These are phyloP conservation scores for Deroplatys truncata DNA, from an alignment of 2,888 invertebrate genomes.

Conservation along the genomic window DNA sequence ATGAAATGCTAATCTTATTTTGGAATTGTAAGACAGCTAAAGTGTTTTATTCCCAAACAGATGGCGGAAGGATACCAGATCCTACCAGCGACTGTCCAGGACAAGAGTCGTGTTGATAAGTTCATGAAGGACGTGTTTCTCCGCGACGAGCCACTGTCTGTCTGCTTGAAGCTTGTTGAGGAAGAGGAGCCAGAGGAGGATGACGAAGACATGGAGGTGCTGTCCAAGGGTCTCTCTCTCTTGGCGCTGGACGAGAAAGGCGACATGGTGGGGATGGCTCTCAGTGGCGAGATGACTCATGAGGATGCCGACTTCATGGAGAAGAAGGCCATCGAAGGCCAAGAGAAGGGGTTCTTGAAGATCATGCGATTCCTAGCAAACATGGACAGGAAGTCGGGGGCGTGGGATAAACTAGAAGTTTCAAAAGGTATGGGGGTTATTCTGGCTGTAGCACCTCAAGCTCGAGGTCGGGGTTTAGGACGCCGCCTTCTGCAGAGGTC, in stretches of 20 bases:
- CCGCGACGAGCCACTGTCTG: constrained; percentile 16
- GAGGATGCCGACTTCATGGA: neutral
- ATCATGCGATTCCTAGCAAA: constrained; percentile 5
- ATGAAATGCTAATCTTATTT: too few relatives aligned
- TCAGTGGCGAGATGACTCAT: constrained; percentile 13
- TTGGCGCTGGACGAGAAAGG: neutral
- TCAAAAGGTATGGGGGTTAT: neutral
- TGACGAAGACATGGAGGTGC: neutral
- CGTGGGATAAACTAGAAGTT: neutral
- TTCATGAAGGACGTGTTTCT: constrained; percentile 13
- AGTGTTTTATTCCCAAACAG: neutral
- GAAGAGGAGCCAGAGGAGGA: neutral
- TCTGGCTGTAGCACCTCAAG: neutral
- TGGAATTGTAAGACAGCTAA: too few relatives aligned
- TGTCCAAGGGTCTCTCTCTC: constrained; percentile 11
- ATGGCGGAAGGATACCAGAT: neutral
- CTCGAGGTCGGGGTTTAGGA: neutral
- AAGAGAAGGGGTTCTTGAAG: neutral
- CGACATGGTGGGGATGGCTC: neutral
- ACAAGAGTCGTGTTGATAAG: neutral
- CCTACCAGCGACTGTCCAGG: constrained; percentile 7
- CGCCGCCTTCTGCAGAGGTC: neutral
- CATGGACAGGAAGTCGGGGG: neutral
- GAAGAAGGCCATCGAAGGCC: neutral
- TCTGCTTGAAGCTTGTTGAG: neutral